Percentiles rank a stretch among this genome's conserved stretches.
Conservation (phyloP, 2,888 invertebrate genomes). For the Cantharis rufa region DNA sequence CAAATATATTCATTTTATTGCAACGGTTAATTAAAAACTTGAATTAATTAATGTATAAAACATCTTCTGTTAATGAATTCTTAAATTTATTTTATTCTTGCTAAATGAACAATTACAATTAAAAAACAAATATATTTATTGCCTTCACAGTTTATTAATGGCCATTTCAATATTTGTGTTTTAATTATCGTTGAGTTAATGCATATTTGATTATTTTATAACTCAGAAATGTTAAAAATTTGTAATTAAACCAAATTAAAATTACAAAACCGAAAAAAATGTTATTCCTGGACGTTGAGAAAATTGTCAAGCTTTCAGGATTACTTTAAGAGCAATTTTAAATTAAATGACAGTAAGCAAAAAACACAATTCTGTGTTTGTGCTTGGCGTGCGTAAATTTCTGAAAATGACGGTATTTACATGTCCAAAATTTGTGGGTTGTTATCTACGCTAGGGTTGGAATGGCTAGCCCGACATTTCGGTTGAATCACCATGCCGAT, state of each 20-base stretch:
- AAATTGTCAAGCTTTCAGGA: neutral
- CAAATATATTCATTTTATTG: neutral
- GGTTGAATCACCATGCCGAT: slow-evolving; percentile 2
- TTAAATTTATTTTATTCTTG: neutral
- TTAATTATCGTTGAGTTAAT: neutral
- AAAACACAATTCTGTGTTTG: slow-evolving; percentile 5
- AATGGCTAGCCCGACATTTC: slow-evolving; percentile 11
- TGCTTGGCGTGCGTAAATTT: slow-evolving; percentile 10
- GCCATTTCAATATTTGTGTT: neutral
- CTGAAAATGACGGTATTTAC: slow-evolving; percentile 15
- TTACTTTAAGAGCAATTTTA: neutral
- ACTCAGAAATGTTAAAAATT: neutral
- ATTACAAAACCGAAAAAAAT: neutral
- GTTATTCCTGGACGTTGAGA: neutral
- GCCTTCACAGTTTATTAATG: neutral
- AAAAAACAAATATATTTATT: neutral
- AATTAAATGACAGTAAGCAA: neutral
- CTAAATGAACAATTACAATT: neutral
- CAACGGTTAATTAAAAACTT: neutral
- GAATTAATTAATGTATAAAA: neutral
- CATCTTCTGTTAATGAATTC: neutral
- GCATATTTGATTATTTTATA: neutral
- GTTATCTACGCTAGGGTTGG: slow-evolving; percentile 10
- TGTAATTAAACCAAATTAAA: neutral
- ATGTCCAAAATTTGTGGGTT: slow-evolving; percentile 13